Evolutionary conservation across 2,888 invertebrate genomes (phyloP), one percentile per base, ranked within the genome.

Genomic region (Silvanus unidentatus): DNA sequence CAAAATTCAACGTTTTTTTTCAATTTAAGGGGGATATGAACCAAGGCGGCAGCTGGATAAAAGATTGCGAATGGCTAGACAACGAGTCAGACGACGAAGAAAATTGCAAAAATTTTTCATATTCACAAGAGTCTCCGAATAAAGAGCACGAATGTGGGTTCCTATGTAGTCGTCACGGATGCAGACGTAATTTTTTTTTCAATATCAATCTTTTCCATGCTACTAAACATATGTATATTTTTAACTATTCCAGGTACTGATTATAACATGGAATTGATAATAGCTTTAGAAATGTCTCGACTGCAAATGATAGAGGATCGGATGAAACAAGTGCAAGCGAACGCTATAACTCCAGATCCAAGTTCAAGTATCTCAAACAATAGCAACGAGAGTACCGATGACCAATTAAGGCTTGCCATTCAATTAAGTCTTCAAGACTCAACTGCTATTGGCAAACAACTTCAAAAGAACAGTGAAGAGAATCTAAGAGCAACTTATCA

Each of bases 251-350:
- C 55, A 59, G 69, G 65, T 45, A 64, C 74, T 6, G 77, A 78
- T 55, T 77, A 77, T 59, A 77, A 76, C 57, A 78, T 82, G 74
- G 82, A 83, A 59, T 68, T 82, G 37, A 75, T 81, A 49, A 77
- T 82, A 49, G 82, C 82, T 1, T 62, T 82, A 46, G 82, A 82
- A 66, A 81, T 83, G 81, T 82, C 82, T 1, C 71, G 82, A 11
- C 70, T 83, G 35, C 82, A 82, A 69, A 79, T 79, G 74, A 75
- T 81, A 38, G 77, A 79, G 63, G 82, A 83, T 58, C 68, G 75
- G 53, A 71, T 76, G 61, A 75, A 75, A 52, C 72, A 75, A 64
- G 72, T 63, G 29, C 73, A 66, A 52, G 65, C 62, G n/a, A 59
- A 55, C 9, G 56, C 53, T 8, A 53, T 62, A 1, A 63, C 60